Conservation (phyloP, 2,888 invertebrate species). For the Zelleria hepariella region DNA sequence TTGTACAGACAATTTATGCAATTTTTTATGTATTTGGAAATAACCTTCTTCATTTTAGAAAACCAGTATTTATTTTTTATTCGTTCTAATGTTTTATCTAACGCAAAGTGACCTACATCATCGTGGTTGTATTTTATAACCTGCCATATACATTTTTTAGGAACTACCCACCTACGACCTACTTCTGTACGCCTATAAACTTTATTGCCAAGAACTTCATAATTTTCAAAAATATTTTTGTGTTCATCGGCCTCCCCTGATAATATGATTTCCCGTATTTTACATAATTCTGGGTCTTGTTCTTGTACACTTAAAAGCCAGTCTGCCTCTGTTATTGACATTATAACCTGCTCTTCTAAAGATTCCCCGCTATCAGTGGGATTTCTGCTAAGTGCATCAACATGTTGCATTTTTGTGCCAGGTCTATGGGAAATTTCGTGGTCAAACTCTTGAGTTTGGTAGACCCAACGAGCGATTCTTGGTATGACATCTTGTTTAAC, state of each 20-base stretch:
- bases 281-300: background rate
- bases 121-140: constrained; percentile 6
- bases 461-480: background rate
- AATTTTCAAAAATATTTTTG: constrained; percentile 5
- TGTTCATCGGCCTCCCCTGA: constrained; percentile 8
- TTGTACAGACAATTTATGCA: constrained; percentile 7
- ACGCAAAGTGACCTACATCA: constrained; percentile 7
- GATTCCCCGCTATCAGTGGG: background rate
- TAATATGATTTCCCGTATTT: constrained; percentile 3
- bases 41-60: constrained; percentile 7
- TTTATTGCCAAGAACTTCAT: constrained; percentile 8
- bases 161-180: constrained; percentile 9
- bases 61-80: constrained; percentile 10
- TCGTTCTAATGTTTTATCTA: constrained; percentile 8
- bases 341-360: background rate
- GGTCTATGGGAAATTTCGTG: constrained; percentile 8
- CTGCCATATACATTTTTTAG: constrained; percentile 7
- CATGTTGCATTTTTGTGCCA: constrained; percentile 17
- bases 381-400: constrained; percentile 18
- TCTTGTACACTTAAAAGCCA: background rate
- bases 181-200: constrained; percentile 6
- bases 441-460: background rate
- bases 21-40: constrained; percentile 6
- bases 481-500: background rate
- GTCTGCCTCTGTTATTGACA: background rate